phyloP scores from a whole-genome alignment of 2,888 invertebrate species.

The Euphydryas editha region DNA sequence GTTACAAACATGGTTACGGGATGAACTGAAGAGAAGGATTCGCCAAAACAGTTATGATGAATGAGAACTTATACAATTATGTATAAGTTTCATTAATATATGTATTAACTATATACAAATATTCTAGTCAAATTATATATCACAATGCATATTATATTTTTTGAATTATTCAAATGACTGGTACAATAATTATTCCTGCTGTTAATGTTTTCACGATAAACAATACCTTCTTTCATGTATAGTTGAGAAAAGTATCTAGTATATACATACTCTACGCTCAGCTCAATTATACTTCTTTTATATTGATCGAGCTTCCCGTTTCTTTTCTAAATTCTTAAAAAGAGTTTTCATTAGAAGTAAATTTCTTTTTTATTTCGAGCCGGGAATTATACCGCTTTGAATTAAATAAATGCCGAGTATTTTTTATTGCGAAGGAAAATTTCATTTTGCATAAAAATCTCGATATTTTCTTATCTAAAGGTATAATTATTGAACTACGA shows the following conservation, averaged over 20 bases:
- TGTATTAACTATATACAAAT: too few relatives aligned
- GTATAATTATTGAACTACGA: background rate
- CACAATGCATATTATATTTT: too few relatives aligned
- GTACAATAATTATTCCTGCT: too few relatives aligned
- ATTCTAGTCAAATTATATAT: too few relatives aligned
- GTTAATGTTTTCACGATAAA: too few relatives aligned
- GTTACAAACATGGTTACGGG: too few relatives aligned
- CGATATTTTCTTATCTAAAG: background rate
- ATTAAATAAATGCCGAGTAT: constrained; percentile 21
- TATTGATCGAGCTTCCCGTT: constrained; percentile 27
- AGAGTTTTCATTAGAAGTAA: constrained; percentile 36
- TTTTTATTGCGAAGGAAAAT: background rate
- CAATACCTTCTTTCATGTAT: background rate
- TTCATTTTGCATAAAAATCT: background rate
- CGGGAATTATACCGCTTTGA: constrained; percentile 21
- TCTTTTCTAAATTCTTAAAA: constrained; percentile 35
- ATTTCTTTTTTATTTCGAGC: constrained; percentile 22
- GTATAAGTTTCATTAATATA: too few relatives aligned
- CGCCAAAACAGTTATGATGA: too few relatives aligned
- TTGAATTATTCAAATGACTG: too few relatives aligned
- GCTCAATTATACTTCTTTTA: constrained; percentile 29
- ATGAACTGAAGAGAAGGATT: too few relatives aligned
- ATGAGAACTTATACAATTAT: too few relatives aligned
- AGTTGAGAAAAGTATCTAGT: background rate
- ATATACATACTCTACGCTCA: constrained; percentile 22